Evolutionary conservation across 2,797 vertebrate species (phyloP).

Genomic region (Brotula barbata): DNA sequence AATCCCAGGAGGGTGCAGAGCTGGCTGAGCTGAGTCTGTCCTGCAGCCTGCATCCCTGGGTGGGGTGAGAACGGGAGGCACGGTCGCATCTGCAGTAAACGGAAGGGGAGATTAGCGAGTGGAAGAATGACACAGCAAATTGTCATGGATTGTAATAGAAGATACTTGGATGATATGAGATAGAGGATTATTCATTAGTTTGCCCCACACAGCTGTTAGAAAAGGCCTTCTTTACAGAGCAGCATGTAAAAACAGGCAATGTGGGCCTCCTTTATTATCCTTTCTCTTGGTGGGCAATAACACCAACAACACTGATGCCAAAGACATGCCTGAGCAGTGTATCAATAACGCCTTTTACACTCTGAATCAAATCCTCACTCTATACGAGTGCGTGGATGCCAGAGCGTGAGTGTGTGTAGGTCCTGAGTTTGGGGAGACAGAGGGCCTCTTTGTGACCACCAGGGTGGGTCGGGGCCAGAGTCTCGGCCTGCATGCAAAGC

Average conservation of each 20-base stretch:
- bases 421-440: conserved; percentile 63
- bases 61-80: conserved; percentile 66
- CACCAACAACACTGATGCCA: conserved; percentile 65
- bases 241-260: conserved; percentile 53
- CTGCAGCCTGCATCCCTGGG: conserved; percentile 80
- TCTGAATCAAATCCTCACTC: conserved; percentile 62
- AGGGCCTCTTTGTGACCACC: conserved; percentile 71
- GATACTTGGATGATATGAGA: conserved; percentile 12
- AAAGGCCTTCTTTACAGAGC: conserved; percentile 49
- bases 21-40: conserved; percentile 77
- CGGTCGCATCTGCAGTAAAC: conserved; percentile 74
- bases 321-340: conserved; percentile 60
- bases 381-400: conserved; percentile 33
- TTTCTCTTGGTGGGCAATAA: conserved; percentile 63
- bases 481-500: conserved; percentile 71
- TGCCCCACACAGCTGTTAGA: conserved; percentile 1
- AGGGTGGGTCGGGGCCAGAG: conserved; percentile 58
- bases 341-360: conserved; percentile 74
- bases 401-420: conserved; percentile 48
- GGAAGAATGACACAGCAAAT: too few relatives aligned
- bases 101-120: not conserved
- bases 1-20: conserved; percentile 81
- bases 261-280: conserved; percentile 55
- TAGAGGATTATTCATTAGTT: conserved; percentile 21
- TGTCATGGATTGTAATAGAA: conserved; percentile 20